These are phyloP conservation scores for Lepidochrysops patricia DNA, from an alignment of 2,888 invertebrate species.

Conservation along the genomic window DNA sequence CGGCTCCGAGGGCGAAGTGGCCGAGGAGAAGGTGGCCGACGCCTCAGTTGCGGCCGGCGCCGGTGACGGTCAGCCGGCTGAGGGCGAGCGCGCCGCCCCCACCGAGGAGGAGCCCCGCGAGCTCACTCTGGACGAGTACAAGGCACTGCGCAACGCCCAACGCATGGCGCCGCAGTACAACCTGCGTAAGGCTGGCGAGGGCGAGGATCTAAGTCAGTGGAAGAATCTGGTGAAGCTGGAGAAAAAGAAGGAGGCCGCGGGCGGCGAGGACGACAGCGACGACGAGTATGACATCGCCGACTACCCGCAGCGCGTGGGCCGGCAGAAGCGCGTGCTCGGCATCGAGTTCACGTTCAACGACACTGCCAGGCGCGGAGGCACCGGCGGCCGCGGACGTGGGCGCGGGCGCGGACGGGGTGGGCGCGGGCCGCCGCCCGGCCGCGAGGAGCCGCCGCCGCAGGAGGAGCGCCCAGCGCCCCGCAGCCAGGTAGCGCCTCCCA, in stretches of 20 bases:
- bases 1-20: constrained; percentile 64
- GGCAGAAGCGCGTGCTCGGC: constrained; percentile 88
- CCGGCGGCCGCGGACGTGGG: constrained; percentile 78
- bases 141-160: constrained; percentile 85
- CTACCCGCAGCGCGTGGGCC: constrained; percentile 89
- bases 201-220: constrained; percentile 93
- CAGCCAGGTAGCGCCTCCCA: constrained; percentile 77
- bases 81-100: constrained; percentile 59
- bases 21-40: constrained; percentile 68
- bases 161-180: constrained; percentile 92
- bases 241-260: constrained; percentile 79
- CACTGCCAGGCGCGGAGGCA: constrained; percentile 81
- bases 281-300: constrained; percentile 84
- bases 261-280: constrained; percentile 78
- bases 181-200: constrained; percentile 94
- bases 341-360: constrained; percentile 93
- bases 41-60: constrained; percentile 45
- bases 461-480: constrained; percentile 55
- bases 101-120: constrained; percentile 87
- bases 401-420: constrained; percentile 61
- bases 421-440: constrained; percentile 67
- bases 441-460: constrained; percentile 45
- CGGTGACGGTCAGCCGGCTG: constrained; percentile 55
- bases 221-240: constrained; percentile 90
- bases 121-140: constrained; percentile 96